Base-by-base conservation (phyloP, 2,113 vertebrate species). In the Apaloderma vittatum region DNA sequence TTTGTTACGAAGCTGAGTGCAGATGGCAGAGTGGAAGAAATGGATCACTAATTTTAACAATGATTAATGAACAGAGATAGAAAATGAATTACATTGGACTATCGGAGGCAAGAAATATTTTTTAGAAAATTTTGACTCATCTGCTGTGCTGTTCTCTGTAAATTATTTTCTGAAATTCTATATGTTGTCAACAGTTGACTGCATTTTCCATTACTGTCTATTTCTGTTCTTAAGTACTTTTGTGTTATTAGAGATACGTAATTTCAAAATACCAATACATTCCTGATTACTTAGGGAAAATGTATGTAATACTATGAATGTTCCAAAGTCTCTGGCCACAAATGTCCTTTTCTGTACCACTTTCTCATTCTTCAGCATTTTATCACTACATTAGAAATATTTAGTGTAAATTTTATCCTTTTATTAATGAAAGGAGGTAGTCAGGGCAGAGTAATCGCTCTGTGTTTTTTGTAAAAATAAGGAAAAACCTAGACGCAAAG, bases 21-120 rank as follows among this genome's bases (percentile, higher is more conserved):
- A 99, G 99, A 99, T 99, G 99, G 99, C 99, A 99, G 99, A 99
- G 99, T 99, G 99, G 99, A 99, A 99, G 99, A 99, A 99, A 99
- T 99, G 99, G 99, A 99, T 99, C 99, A 99, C 99, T 99, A 99
- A 99, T 99, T 99, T 99, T 99, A 99, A 99, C 99, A 99, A 99
- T 99, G 99, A 99, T 99, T 99, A 99, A 99, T 99, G 99, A 99
- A 99, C 99, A 99, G 99, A 99, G 99, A 99, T 99, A 99, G 99
- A 99, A 99, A 99, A 99, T 99, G 99, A 99, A 99, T 99, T 99
- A 99, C 99, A 99, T 99, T 98, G 99, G 99, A 99, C 99, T 99
- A 99, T 99, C 98, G 98, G 99, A 99, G 99, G 99, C 99, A 99
- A 99, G 99, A 99, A 99, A 99, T 99, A 99, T 99, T 99, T 99